Percentiles rank a stretch among this genome's conserved stretches.
Conservation (phyloP, 1,140 invertebrate genomes). For the Dysdera silvatica region DNA sequence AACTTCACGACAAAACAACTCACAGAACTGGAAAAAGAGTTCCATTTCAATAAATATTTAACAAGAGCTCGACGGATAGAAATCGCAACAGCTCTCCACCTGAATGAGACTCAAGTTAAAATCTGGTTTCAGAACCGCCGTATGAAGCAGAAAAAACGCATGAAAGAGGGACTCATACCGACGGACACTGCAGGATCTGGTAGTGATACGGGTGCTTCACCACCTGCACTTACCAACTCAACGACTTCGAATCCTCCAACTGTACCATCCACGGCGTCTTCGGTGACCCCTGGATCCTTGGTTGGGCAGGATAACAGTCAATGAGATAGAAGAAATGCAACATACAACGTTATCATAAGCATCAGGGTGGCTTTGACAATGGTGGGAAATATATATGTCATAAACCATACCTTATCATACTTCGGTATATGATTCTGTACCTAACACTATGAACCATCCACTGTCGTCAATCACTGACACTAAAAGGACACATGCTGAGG, state of each 20-base stretch:
- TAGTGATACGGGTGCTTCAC: slow-evolving; percentile 21
- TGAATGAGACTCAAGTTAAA: slow-evolving; percentile 86
- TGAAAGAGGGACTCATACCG: slow-evolving; percentile 22
- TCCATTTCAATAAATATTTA: slow-evolving; percentile 98
- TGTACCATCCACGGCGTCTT: slow-evolving; percentile 12
- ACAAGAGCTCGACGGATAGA: slow-evolving; percentile 92
- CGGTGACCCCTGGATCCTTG: slow-evolving; percentile 1
- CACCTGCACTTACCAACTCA: slow-evolving; percentile 5
- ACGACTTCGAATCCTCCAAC: slow-evolving; percentile 16
- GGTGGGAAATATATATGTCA: too few relatives aligned
- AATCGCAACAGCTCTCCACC: slow-evolving; percentile 87
- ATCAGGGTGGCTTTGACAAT: too few relatives aligned
- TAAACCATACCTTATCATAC: too few relatives aligned
- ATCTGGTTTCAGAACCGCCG: slow-evolving; percentile 47
- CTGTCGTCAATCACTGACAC: too few relatives aligned
- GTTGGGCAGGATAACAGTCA: slow-evolving; percentile 13
- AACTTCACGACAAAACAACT: slow-evolving; percentile 99
- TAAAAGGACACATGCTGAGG: too few relatives aligned
- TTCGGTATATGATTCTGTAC: too few relatives aligned
- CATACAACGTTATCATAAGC: background rate
- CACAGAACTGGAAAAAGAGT: slow-evolving; percentile 97
- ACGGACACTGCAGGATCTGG: slow-evolving; percentile 10
- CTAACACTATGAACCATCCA: too few relatives aligned
- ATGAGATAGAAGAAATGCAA: background rate
- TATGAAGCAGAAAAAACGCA: slow-evolving; percentile 40